Percentiles rank a stretch among this genome's conserved stretches.
These are phyloP conservation scores for Microtus richardsoni DNA, from an alignment of 2,113 vertebrate species.

Conservation along the genomic window DNA sequence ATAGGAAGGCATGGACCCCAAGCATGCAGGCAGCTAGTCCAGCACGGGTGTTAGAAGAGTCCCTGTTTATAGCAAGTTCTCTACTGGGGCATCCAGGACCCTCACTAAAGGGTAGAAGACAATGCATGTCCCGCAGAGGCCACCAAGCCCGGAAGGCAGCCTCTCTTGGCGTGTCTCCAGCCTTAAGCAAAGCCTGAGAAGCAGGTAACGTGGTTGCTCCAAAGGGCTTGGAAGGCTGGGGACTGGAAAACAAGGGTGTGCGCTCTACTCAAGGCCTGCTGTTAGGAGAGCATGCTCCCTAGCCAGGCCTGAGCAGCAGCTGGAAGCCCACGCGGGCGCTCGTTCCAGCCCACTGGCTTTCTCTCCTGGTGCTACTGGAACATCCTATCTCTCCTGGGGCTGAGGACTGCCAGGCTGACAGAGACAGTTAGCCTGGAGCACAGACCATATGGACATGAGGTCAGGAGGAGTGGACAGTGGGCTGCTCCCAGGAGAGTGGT, in stretches of 20 bases:
- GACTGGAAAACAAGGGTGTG: neutral
- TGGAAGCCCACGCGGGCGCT: too few relatives aligned
- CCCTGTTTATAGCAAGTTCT: neutral
- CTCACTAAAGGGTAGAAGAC: neutral
- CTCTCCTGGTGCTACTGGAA: neutral
- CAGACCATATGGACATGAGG: slow-evolving; percentile 86
- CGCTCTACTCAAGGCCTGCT: neutral
- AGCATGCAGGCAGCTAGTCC: neutral
- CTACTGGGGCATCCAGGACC: neutral
- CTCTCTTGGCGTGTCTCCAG: neutral
- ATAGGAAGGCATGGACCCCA: neutral
- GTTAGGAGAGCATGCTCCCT: accelerated
- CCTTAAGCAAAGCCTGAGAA: neutral
- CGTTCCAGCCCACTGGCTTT: neutral
- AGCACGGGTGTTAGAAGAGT: neutral
- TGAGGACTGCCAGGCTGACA: slow-evolving; percentile 76
- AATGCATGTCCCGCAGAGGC: neutral
- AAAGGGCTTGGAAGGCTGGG: neutral
- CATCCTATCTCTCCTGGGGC: slow-evolving; percentile 71
- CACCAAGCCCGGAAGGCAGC: neutral
- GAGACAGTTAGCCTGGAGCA: slow-evolving; percentile 89
- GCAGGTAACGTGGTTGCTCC: neutral
- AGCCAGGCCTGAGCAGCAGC: neutral
- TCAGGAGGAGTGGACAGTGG: slow-evolving; percentile 76
- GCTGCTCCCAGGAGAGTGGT: neutral